These are phyloP conservation scores for Oligia fasciuncula DNA, from an alignment of 2,888 invertebrate genomes.

Conservation along the genomic window DNA sequence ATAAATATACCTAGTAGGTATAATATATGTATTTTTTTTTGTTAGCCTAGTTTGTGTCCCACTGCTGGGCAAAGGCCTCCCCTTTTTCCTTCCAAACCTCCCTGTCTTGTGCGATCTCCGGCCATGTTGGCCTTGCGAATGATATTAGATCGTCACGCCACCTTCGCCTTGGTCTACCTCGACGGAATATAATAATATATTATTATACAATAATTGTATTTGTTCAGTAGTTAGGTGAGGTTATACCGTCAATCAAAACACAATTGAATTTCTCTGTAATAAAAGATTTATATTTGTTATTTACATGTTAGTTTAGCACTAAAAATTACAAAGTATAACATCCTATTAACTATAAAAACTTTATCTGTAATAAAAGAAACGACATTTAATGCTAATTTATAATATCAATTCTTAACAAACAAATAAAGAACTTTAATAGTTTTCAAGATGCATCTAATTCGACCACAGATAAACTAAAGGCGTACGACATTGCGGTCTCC, in stretches of 20 bases:
- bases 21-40: no score
- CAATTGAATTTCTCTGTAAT: conserved; percentile 1
- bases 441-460: neutral
- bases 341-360: neutral
- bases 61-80: no score
- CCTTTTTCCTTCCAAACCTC: no score
- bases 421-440: neutral
- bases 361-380: neutral
- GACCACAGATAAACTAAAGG: neutral
- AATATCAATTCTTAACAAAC: neutral
- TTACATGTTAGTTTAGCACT: neutral
- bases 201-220: neutral
- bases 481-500: neutral
- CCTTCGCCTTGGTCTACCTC: no score
- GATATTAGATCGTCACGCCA: no score
- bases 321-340: neutral
- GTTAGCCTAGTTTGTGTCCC: no score
- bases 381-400: neutral
- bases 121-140: no score
- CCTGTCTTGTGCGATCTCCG: no score
- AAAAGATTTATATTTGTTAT: neutral
- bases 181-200: no score
- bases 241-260: neutral
- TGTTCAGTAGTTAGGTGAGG: neutral
- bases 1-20: no score